These are phyloP conservation scores for Sphenopsis melanotis DNA, from an alignment of 2,797 vertebrate species.

Conservation along the genomic window DNA sequence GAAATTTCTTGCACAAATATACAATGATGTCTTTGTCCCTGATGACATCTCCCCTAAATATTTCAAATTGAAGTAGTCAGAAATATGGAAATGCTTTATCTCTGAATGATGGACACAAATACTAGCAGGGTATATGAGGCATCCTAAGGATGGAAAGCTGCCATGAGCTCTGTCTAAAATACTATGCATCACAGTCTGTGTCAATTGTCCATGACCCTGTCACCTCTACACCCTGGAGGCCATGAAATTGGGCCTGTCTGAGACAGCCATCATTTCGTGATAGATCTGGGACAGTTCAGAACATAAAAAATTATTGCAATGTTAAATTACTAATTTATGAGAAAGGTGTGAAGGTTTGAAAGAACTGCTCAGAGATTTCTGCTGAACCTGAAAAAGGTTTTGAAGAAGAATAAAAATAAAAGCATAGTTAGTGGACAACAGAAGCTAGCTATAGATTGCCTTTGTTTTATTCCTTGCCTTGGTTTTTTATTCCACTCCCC, in stretches of 20 bases:
- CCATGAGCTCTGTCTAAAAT: not conserved
- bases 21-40: not conserved
- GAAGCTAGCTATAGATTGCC: not conserved
- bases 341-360: not conserved
- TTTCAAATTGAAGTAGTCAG: not conserved
- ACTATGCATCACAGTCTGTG: not conserved
- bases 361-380: not conserved
- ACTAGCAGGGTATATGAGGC: not conserved
- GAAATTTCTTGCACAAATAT: not conserved
- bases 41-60: not conserved
- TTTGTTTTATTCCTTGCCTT: not conserved
- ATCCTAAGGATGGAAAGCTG: not conserved
- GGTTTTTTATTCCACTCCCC: not conserved
- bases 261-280: not conserved
- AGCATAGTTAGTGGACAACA: not conserved
- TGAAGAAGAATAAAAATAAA: slow-evolving; percentile 3
- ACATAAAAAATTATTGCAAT: not conserved
- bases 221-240: not conserved
- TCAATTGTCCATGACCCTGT: not conserved
- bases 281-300: not conserved
- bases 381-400: not conserved
- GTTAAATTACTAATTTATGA: not conserved
- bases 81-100: not conserved
- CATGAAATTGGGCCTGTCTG: not conserved
- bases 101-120: not conserved